Conservation (phyloP, 2,797 vertebrate genomes). For the Amblyopsis hoosieri region DNA sequence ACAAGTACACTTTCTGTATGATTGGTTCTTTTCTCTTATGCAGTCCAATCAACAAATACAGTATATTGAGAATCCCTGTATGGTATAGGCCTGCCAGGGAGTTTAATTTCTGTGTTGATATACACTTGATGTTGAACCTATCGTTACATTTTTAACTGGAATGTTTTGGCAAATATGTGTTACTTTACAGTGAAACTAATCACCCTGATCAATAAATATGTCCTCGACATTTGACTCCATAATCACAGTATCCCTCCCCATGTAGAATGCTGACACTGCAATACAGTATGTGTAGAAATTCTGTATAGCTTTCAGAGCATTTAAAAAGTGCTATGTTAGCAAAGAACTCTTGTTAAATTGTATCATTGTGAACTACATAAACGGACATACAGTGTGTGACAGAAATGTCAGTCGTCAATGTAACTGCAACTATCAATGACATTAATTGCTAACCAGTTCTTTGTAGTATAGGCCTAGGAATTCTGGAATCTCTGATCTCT, state of each 20-base stretch:
- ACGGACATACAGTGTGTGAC: background rate
- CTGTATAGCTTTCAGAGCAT: conserved; percentile 23
- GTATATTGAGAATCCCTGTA: no score
- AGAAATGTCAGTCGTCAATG: conserved; percentile 3
- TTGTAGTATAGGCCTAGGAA: no score
- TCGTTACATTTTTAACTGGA: no score
- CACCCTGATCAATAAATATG: conserved; percentile 49
- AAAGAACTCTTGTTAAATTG: conserved; percentile 28
- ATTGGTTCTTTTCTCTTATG: no score
- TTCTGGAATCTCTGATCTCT: no score
- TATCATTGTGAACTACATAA: conserved; percentile 17
- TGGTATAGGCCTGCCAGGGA: no score
- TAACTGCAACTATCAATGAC: conserved; percentile 1
- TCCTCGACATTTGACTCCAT: conserved; percentile 46
- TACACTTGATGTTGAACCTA: no score
- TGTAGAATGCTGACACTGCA: conserved; percentile 41
- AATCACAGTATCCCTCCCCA: conserved; percentile 33
- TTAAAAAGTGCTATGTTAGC: conserved; percentile 22
- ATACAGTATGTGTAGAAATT: conserved; percentile 31
- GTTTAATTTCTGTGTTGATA: no score
- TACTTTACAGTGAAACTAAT: conserved; percentile 21
- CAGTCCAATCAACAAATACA: no score
- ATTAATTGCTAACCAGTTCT: no score
- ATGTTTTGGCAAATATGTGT: background rate
- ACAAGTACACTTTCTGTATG: no score